A percentile compares a stretch with the other conserved stretches of the same genome.
These are phyloP conservation scores for Tanytarsus gracilentus DNA, from an alignment of 2,888 invertebrate genomes.

Conservation along the genomic window DNA sequence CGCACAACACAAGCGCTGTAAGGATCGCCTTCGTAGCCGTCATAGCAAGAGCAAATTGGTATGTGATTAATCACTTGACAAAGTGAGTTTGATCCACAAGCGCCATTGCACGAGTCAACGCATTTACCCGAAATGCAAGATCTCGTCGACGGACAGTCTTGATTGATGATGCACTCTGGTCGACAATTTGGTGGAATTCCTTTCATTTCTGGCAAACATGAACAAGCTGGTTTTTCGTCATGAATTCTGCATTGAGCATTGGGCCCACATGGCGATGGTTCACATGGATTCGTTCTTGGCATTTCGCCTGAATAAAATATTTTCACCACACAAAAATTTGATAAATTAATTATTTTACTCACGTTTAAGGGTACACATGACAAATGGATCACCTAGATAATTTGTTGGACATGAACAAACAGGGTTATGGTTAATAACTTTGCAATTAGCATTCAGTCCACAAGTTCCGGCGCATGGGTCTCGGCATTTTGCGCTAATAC, in stretches of 20 bases:
- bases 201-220: conserved; percentile 62
- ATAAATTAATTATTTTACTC: conserved; percentile 32
- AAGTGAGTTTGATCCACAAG: conserved; percentile 62
- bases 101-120: conserved; percentile 63
- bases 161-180: conserved; percentile 64
- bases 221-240: conserved; percentile 61
- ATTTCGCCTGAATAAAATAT: conserved; percentile 43
- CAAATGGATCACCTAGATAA: conserved; percentile 68
- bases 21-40: conserved; percentile 67
- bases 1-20: conserved; percentile 61
- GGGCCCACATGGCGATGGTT: conserved; percentile 69
- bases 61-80: conserved; percentile 63
- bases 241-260: conserved; percentile 62
- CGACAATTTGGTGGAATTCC: conserved; percentile 72
- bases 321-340: conserved; percentile 31
- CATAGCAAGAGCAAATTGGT: conserved; percentile 61
- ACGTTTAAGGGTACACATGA: conserved; percentile 50
- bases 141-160: conserved; percentile 62
- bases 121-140: conserved; percentile 65
- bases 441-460: conserved; percentile 66
- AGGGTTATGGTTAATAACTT: conserved; percentile 70
- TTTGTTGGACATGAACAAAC: conserved; percentile 64
- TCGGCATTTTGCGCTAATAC: conserved; percentile 66
- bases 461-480: conserved; percentile 71
- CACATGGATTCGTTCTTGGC: conserved; percentile 47